Conservation (phyloP, 2,888 invertebrate species). For the Eustalomyia histrio region DNA sequence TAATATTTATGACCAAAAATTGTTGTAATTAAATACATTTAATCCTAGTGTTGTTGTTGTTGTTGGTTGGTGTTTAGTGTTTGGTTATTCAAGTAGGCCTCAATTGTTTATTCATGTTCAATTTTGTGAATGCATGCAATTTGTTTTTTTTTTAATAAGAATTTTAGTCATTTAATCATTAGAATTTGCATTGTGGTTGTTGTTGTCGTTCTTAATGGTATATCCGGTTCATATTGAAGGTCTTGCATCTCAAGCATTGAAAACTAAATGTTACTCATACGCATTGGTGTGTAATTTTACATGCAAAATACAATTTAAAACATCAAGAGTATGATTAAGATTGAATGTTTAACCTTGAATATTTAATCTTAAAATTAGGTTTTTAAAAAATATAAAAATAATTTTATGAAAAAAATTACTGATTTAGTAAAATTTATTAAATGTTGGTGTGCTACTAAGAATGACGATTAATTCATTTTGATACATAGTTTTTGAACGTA, state of each 20-base stretch:
- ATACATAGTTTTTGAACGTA: background rate
- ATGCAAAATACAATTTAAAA: background rate
- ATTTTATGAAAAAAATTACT: background rate
- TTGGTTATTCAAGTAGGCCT: constrained; percentile 23
- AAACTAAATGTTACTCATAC: constrained; percentile 46
- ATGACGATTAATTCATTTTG: background rate
- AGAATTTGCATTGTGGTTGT: constrained; percentile 33
- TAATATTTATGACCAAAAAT: constrained; percentile 56
- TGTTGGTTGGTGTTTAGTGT: background rate
- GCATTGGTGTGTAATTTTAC: constrained; percentile 29
- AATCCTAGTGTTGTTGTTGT: constrained; percentile 37
- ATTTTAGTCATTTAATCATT: constrained; percentile 16
- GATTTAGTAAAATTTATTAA: background rate
- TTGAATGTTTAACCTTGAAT: constrained; percentile 37
- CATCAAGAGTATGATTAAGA: constrained; percentile 11
- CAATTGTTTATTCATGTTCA: constrained; percentile 22
- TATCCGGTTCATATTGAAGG: constrained; percentile 58
- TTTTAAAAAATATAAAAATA: background rate
- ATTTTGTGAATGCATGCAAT: constrained; percentile 39
- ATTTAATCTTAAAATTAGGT: constrained; percentile 11
- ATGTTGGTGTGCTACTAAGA: constrained; percentile 14
- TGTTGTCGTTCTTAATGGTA: constrained; percentile 44
- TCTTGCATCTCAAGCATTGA: constrained; percentile 17
- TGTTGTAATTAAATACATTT: constrained; percentile 44
- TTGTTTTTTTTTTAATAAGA: background rate